Base-by-base conservation (phyloP, 2,888 invertebrate genomes). In the Dione juno region DNA sequence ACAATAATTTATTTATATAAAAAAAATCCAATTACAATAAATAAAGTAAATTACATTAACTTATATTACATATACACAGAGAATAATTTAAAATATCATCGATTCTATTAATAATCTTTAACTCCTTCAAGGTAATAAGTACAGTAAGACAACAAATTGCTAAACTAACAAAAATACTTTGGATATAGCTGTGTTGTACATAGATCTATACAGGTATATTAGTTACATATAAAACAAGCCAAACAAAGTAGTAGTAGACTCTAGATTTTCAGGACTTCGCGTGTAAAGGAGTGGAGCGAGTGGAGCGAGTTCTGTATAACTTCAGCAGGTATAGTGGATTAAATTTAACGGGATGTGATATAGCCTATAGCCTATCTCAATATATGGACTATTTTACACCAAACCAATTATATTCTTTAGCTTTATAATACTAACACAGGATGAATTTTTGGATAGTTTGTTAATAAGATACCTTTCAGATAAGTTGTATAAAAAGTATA, bases 121-220 rank as follows among this genome's bases (percentile, higher is more conserved):
- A 67, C 75, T 76, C 75, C 75, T 53, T 16, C 65, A 14, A 41
- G 75, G 73, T 59, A 72, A 74, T 76, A 75, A 76, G 76, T 76
- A 76, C 76, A 64, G 37, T 16, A 54, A 19, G 37, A 45, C 35
- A 53, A 64, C 16, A 61, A 64, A 65, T 14, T 11, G 16, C 50
- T 69, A 54, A 35, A 35, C 81, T 84, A 83, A 77, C 64, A 75
- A 80, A 50, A 35, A 45, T 80, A 80, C 88, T 88, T 88, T 88
- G 88, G 88, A 81, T 80, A 79, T 79, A 88, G 88, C 88, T 88
- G 69, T 57, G 45, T 69, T 16, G 54, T 37, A 57, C 6, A 48
- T 13, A 50, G 16, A 8, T 50, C 48, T 52, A 50, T 64, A 52
- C 40, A 64, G 40, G 37, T 64, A 64, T 64, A 37, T 48, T 69